phyloP scores from a whole-genome alignment of 2,888 invertebrate species.

The Drosophila parthenogenetica region DNA sequence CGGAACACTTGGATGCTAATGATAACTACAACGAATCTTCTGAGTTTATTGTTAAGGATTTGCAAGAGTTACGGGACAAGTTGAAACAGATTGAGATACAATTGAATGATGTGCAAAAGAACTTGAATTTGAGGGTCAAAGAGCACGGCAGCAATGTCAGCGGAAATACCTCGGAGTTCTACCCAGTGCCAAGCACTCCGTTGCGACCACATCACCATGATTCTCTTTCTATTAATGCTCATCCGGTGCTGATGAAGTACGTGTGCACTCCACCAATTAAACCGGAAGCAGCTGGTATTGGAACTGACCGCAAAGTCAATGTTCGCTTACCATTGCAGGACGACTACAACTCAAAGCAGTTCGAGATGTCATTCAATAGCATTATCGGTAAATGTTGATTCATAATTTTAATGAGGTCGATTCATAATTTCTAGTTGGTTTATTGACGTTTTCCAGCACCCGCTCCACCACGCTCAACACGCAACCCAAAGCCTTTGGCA shows the following conservation, averaged over 20 bases:
- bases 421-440: background rate
- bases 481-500: slow-evolving; percentile 47
- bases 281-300: slow-evolving; percentile 55
- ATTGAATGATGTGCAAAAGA: slow-evolving; percentile 69
- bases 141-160: slow-evolving; percentile 30
- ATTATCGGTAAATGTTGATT: slow-evolving; percentile 48
- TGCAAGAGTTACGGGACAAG: slow-evolving; percentile 67
- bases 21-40: slow-evolving; percentile 72
- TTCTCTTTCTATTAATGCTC: slow-evolving; percentile 13
- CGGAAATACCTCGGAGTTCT: slow-evolving; percentile 8
- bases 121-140: slow-evolving; percentile 53
- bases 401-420: no score
- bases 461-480: slow-evolving; percentile 61
- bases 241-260: slow-evolving; percentile 71
- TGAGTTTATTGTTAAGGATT: slow-evolving; percentile 68
- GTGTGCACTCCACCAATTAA: slow-evolving; percentile 83
- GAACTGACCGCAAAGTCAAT: slow-evolving; percentile 43
- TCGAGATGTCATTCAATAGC: slow-evolving; percentile 54
- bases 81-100: slow-evolving; percentile 75
- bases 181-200: slow-evolving; percentile 28
- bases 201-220: slow-evolving; percentile 7
- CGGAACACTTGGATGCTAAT: slow-evolving; percentile 68
- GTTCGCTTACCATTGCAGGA: slow-evolving; percentile 80
- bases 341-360: slow-evolving; percentile 66
- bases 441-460: slow-evolving; percentile 42